Percentiles rank a stretch among this genome's conserved stretches.
Evolutionary conservation across 2,888 invertebrate genomes (phyloP).

Genomic region (Labia minor): DNA sequence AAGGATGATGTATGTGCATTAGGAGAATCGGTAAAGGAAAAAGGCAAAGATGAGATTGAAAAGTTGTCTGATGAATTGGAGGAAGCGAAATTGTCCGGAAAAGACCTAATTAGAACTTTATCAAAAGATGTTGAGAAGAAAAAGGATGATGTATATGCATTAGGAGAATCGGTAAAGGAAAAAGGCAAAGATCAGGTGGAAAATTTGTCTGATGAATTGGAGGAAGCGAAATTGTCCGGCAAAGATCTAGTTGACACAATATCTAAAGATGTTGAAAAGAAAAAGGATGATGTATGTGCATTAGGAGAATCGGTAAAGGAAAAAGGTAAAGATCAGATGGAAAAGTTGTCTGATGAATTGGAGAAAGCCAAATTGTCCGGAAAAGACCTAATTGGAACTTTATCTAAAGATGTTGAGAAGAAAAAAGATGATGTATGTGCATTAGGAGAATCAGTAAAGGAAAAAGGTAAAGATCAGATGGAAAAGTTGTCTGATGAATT

Average conservation of each 20-base stretch:
- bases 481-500: slow-evolving; percentile 17
- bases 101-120: too few species aligned
- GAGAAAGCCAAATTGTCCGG: background rate
- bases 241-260: slow-evolving; percentile 16
- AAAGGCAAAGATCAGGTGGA: slow-evolving; percentile 14
- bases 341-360: slow-evolving; percentile 17
- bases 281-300: background rate
- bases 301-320: slow-evolving; percentile 9
- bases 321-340: background rate
- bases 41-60: background rate
- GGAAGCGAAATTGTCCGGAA: slow-evolving; percentile 13
- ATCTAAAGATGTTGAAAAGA: background rate
- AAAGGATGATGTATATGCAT: too few species aligned
- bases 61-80: slow-evolving; percentile 17
- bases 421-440: slow-evolving; percentile 4
- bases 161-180: slow-evolving; percentile 22
- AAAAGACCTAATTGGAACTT: background rate
- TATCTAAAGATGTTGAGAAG: slow-evolving; percentile 8
- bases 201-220: background rate
- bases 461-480: slow-evolving; percentile 1
- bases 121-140: too few species aligned
- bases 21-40: slow-evolving; percentile 14
- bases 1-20: background rate
- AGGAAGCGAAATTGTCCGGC: too few species aligned
- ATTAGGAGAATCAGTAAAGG: background rate